A percentile compares a stretch with the other conserved stretches of the same genome.
phyloP scores from a whole-genome alignment of 2,888 invertebrate species.

The Syrista parreyssii region DNA sequence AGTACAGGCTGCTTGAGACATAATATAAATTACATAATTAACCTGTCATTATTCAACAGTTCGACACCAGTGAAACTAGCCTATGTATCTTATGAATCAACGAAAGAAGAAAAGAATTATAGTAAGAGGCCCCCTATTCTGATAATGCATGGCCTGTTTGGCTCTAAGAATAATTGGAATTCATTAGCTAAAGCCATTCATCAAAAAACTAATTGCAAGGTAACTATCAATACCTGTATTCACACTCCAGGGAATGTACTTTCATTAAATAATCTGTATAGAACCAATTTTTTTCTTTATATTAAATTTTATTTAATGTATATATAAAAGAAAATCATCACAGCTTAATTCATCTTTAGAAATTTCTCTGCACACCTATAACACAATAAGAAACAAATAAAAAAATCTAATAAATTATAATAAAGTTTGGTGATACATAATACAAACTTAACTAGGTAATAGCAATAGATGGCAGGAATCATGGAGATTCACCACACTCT shows the following conservation, averaged over 20 bases:
- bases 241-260: not conserved
- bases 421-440: not conserved
- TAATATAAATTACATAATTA: not conserved
- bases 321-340: not conserved
- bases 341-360: not conserved
- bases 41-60: not conserved
- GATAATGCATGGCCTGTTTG: conserved; percentile 89
- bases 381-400: not conserved
- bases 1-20: not conserved
- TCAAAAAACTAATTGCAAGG: conserved; percentile 74
- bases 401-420: not conserved
- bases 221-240: conserved; percentile 40
- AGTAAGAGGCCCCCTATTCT: conserved; percentile 73
- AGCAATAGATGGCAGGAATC: conserved; percentile 91
- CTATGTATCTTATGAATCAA: conserved; percentile 75
- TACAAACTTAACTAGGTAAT: conserved; percentile 69
- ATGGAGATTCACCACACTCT: conserved; percentile 92
- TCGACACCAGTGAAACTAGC: conserved; percentile 72
- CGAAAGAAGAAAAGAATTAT: conserved; percentile 63
- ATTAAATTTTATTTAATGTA: not conserved
- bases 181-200: conserved; percentile 79
- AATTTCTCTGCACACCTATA: conserved; percentile 1
- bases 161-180: conserved; percentile 89
- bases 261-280: not conserved
- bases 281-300: not conserved